Conservation (phyloP, 2,888 invertebrate genomes). For the Cantharis lateralis region DNA sequence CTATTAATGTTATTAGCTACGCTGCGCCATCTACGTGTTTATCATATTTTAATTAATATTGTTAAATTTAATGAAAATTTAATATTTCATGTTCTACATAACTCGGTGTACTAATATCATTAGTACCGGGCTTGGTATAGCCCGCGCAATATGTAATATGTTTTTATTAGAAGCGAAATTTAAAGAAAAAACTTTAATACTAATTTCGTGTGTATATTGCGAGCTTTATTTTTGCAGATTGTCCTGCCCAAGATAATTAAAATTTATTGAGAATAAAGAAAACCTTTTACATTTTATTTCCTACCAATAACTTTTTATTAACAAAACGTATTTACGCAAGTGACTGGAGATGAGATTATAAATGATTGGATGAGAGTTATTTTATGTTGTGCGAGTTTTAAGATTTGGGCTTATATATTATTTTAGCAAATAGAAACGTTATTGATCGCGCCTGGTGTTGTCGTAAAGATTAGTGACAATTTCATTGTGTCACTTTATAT, state of each 20-base stretch:
- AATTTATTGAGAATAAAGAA: background rate
- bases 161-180: slow-evolving; percentile 13
- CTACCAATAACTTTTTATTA: background rate
- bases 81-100: slow-evolving; percentile 13
- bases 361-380: background rate
- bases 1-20: slow-evolving; percentile 15
- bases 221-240: background rate
- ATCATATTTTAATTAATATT: slow-evolving; percentile 27
- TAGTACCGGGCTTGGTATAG: slow-evolving; percentile 12
- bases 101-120: slow-evolving; percentile 6
- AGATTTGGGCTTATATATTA: slow-evolving; percentile 2
- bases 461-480: slow-evolving; percentile 24
- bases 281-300: background rate
- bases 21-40: slow-evolving; percentile 19
- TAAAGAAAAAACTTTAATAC: background rate
- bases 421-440: slow-evolving; percentile 13
- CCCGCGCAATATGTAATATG: slow-evolving; percentile 2
- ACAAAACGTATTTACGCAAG: background rate
- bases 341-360: background rate
- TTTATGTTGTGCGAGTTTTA: background rate
- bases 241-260: background rate
- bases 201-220: background rate
- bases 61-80: slow-evolving; percentile 29
- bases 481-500: slow-evolving; percentile 19
- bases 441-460: slow-evolving; percentile 18